Evolutionary conservation across 2,113 vertebrate species (phyloP), one percentile per base, ranked within the genome.

Genomic region (Zosterops borbonicus): DNA sequence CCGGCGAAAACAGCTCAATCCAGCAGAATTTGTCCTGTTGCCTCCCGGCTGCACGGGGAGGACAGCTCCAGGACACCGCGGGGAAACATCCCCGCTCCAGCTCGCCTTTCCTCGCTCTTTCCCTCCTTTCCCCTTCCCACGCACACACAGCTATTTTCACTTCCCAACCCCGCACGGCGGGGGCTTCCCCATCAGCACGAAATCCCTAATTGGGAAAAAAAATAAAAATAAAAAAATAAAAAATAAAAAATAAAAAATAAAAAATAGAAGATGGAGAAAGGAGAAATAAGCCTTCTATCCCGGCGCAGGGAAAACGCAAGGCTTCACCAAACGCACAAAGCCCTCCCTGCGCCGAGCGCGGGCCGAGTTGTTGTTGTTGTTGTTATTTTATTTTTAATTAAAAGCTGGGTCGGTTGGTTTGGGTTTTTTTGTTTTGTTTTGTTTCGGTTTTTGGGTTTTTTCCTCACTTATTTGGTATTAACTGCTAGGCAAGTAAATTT

Each of bases 1-100:
- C 78, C 56, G 68, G 86, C 58, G 71, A 95, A 94, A 94, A 96
- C 50, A 96, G 12, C 82, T 79, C 74, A 52, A 2, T 55, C 92
- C 64, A 50, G 35, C 58, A 83, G 91, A 95, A 83, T 31, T 78
- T 58, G 76, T 74, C 69, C 62, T 35, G 63, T 82, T 64, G 42
- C 82, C 81, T 33, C 39, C 55, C 52, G 25, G 74, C 77, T 96
- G 86, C 92, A 86, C 28, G 11, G 63, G 60, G 33, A 65, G 23
- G 71, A 83, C 21, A 82, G 49, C 81, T 90, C 82, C 31, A 46
- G 70, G 62, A 50, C 74, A 91, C 41, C 22, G 49, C 21, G 18
- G 53, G 84, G 41, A 52, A 68, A 74, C 3, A 71, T 14, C 39
- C 28, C 41, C 12, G 50, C 62, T 92, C 31, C 55, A 15, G 19